Conservation (phyloP, 92 coral and sea anemone genomes). For the Zoanthus sansibaricus region DNA sequence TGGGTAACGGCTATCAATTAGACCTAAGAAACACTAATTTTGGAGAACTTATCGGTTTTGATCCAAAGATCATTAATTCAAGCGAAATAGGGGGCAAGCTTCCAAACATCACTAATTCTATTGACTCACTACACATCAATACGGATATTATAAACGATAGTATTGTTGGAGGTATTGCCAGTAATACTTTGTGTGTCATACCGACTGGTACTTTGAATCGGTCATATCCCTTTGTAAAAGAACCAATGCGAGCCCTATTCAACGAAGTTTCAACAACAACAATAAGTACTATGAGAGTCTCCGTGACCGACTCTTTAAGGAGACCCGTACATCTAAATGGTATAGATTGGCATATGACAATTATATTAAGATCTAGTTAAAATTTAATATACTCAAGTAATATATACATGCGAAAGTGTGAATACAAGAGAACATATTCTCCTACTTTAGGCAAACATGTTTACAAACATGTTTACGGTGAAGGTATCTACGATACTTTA, state of each 20-base stretch:
- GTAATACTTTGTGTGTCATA: not conserved
- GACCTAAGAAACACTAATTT: not conserved
- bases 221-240: not conserved
- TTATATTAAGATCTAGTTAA: no score
- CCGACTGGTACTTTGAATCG: not conserved
- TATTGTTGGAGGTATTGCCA: not conserved
- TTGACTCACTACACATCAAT: slow-evolving; percentile 6
- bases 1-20: not conserved
- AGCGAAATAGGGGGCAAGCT: not conserved
- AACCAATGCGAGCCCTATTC: not conserved
- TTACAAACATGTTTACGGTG: not conserved
- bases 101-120: slow-evolving; percentile 18
- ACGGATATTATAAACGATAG: not conserved
- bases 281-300: no score
- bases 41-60: slow-evolving; percentile 18
- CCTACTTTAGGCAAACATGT: not conserved
- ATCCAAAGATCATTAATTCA: not conserved
- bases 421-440: not conserved
- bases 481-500: no score
- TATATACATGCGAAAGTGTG: no score
- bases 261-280: no score
- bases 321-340: no score
- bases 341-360: no score
- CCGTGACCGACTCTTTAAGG: no score
- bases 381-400: no score